A percentile compares a stretch with the other conserved stretches of the same genome.
Conservation (phyloP, 2,113 vertebrate genomes). For the Todiramphus chloris region DNA sequence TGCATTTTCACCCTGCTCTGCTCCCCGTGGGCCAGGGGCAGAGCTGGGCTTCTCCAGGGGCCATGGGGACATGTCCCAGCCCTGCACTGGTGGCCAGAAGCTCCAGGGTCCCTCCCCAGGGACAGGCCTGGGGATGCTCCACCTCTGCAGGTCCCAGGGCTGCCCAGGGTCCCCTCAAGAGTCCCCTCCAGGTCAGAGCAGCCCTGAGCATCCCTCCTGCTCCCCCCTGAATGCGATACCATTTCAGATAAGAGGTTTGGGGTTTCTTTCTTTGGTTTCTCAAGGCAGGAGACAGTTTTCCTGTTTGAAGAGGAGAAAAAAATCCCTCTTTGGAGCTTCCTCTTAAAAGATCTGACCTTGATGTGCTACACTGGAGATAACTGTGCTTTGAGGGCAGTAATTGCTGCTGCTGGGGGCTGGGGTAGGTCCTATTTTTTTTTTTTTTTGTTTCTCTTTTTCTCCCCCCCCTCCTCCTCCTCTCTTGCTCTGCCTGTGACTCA, state of each 20-base stretch:
- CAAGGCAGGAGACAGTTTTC: not conserved
- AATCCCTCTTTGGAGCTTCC: not conserved
- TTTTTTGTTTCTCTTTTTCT: not conserved
- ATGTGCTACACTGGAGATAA: not conserved
- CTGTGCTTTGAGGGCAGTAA: not conserved
- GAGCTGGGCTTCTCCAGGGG: not conserved
- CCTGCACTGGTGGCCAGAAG: fast-evolving
- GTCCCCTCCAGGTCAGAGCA: not conserved
- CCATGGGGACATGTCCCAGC: not conserved
- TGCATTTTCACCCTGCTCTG: fast-evolving
- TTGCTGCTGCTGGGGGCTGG: not conserved
- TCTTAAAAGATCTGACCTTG: not conserved
- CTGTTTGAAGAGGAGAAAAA: not conserved
- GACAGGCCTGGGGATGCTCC: not conserved
- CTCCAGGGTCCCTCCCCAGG: not conserved
- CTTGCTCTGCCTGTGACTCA: constrained; percentile 71
- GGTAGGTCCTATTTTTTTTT: no score
- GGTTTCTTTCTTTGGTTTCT: not conserved
- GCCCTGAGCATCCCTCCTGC: not conserved
- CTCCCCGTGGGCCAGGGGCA: fast-evolving
- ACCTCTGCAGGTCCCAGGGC: not conserved
- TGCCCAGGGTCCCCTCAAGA: not conserved
- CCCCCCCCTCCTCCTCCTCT: not conserved
- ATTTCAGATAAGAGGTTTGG: not conserved
- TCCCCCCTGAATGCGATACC: fast-evolving